These are phyloP conservation scores for Alfaro cultratus DNA, from an alignment of 2,797 vertebrate genomes.

Conservation along the genomic window DNA sequence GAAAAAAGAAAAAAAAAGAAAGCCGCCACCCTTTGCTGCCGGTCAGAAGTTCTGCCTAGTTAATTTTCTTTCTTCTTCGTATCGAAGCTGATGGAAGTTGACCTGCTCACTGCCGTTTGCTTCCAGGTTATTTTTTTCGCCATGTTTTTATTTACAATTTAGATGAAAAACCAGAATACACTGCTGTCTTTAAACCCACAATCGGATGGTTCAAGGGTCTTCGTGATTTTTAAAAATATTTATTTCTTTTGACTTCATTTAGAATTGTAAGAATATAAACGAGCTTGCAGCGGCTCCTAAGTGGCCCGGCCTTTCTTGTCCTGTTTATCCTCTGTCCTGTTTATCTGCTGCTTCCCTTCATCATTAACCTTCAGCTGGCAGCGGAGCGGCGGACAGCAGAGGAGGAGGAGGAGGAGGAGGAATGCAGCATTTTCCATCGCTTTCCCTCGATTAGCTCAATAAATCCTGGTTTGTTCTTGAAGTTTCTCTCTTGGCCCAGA, in stretches of 20 bases:
- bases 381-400: slow-evolving; percentile 37
- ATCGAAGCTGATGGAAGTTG: slow-evolving; percentile 24
- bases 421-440: slow-evolving; percentile 44
- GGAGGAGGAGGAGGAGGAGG: slow-evolving; percentile 30
- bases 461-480: slow-evolving; percentile 36
- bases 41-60: slow-evolving; percentile 38
- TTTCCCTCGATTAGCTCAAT: slow-evolving; percentile 37
- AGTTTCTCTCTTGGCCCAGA: slow-evolving; percentile 5
- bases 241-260: background rate
- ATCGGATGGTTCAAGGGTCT: background rate
- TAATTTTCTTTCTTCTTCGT: slow-evolving; percentile 60
- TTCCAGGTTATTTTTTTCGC: background rate
- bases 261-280: background rate
- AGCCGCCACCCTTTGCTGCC: background rate
- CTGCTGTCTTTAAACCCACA: background rate
- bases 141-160: background rate
- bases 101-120: slow-evolving; percentile 6
- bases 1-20: background rate
- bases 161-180: background rate
- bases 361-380: slow-evolving; percentile 79
- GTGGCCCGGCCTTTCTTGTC: slow-evolving; percentile 24
- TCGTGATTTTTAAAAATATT: background rate
- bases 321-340: slow-evolving; percentile 61
- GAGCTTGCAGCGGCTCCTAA: background rate
- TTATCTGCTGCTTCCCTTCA: slow-evolving; percentile 57